Evolutionary conservation across 2,113 vertebrate genomes (phyloP), one percentile per base, ranked within the genome.

Genomic region (Pseudopipra pipra): DNA sequence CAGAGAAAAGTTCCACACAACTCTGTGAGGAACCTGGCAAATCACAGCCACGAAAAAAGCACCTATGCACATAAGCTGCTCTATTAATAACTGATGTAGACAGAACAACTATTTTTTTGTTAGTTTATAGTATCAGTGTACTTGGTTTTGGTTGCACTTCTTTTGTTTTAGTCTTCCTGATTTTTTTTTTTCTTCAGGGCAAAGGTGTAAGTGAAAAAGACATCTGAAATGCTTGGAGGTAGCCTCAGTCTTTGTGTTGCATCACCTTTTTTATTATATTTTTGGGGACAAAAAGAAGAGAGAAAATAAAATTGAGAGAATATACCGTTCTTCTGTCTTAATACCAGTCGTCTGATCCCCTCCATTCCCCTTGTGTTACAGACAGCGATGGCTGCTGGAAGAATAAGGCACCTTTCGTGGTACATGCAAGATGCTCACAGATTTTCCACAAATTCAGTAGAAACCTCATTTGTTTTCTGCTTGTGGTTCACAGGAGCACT

Each of bases 391-490:
- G 52, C 83, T 87, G 44, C 77, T 93, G 52, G 83, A 94, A 80
- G 71, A 91, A 78, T 78, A 81, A 95, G 96, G 82, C 54, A 83
- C 83, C 89, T 56, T 89, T 93, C 15, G 71, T 43, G 2, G 85
- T 84, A 86, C 58, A 7, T 77, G 65, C 49, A 85, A 82, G 93
- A 96, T 97, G 90, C 59, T 83, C 66, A 87, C 63, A 85, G 89
- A 67, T 95, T 92, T 96, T 91, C 72, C 90, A 81, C 75, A 77
- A 92, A 94, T 95, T 95, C 84, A 51, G 79, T 93, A 80, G 82
- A 90, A 96, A 96, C 75, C 95, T 96, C 88, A 74, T 96, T 95
- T 96, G 82, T 97, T 97, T 97, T 97, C 96, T 93, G 44, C 87
- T 94, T 96, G 92, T 90, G 95, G 96, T 94, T 97, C 95, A 91